Base-by-base conservation (phyloP, 2,113 vertebrate species). In the Nibea albiflora region DNA sequence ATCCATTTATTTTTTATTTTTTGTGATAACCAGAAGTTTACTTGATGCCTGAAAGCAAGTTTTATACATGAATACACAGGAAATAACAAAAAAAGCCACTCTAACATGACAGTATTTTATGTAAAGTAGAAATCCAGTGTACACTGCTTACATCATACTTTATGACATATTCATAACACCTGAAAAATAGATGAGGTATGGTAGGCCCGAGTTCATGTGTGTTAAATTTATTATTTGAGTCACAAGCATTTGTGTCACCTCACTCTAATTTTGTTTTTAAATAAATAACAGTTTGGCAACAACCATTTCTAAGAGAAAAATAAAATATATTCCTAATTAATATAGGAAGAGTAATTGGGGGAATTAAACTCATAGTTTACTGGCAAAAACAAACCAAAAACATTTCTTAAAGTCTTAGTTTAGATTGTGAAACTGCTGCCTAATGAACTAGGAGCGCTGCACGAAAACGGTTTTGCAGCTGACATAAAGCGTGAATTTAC, bases 161-260 rank as follows among this genome's bases (percentile, higher is more conserved):
- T 44, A 52, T 24, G 73, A 53, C 26, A 62, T 46, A 62, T 24
- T 69, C 15, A 77, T 53, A 24, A 53, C 16, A 66, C 49, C 61
- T 50, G 49, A 58, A 68, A 73, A 79, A 76, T 63, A 31, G 20
- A 76, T 79, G 4, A 54, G 28, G 28, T 44, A 31, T 46, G 10
- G 26, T 24, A 15, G 54, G 9, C 4, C 44, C 1, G 10, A 11
- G 44, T 52, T 68, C 16, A 52, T 58, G 11, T 28, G 22, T 20
- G 53, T 5, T 35, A 15, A 63, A 67, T 35, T 2, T 24, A 1
- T 39, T 58, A 47, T 71, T 71, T 67, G 57, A 72, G 9, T n/a
- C 22, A n/a, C 31, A n/a, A 39, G 35, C 50, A 19, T 9, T 76
- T 54, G 53, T 11, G 53, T 12, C 49, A 57, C 17, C 46, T 79